Conservation (phyloP, 2,888 invertebrate genomes). For the Drosophila subsilvestris region DNA sequence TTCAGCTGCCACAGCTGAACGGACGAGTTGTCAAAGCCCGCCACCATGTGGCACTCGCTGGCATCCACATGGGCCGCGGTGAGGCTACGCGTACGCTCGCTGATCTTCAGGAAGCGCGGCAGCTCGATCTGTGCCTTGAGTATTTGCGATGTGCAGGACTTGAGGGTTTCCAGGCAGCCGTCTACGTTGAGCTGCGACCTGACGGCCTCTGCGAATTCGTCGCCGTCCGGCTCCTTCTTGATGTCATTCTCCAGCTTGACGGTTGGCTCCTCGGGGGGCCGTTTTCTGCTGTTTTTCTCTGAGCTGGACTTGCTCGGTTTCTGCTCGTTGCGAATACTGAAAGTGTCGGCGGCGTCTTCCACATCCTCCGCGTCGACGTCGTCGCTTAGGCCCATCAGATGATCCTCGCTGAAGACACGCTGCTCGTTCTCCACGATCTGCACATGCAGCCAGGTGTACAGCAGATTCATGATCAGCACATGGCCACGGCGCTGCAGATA, state of each 20-base stretch:
- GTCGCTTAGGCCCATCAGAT: conserved; percentile 60
- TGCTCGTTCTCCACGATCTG: conserved; percentile 85
- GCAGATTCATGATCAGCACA: conserved; percentile 88
- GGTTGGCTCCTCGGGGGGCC: conserved; percentile 59
- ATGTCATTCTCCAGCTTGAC: conserved; percentile 63
- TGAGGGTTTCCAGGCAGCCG: conserved; percentile 63
- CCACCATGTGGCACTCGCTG: conserved; percentile 82
- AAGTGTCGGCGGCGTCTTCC: conserved; percentile 26
- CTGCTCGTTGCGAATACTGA: conserved; percentile 34
- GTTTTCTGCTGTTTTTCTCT: conserved; percentile 54
- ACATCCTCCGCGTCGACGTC: conserved; percentile 62
- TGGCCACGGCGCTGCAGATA: conserved; percentile 89
- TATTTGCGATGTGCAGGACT: conserved; percentile 61
- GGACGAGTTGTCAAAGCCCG: conserved; percentile 82
- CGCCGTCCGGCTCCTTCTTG: conserved; percentile 64
- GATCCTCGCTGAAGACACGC: conserved; percentile 73
- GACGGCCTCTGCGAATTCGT: conserved; percentile 25
- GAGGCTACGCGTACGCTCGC: conserved; percentile 72
- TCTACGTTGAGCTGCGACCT: conserved; percentile 53
- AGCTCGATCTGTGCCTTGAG: conserved; percentile 65
- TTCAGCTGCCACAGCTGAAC: conserved; percentile 83
- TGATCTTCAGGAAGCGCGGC: conserved; percentile 71
- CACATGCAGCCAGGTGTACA: conserved; percentile 87
- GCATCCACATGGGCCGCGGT: conserved; percentile 79
- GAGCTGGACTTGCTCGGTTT: conserved; percentile 40